Conservation (phyloP, 2,113 vertebrate species). For the Eurypyga helias region DNA sequence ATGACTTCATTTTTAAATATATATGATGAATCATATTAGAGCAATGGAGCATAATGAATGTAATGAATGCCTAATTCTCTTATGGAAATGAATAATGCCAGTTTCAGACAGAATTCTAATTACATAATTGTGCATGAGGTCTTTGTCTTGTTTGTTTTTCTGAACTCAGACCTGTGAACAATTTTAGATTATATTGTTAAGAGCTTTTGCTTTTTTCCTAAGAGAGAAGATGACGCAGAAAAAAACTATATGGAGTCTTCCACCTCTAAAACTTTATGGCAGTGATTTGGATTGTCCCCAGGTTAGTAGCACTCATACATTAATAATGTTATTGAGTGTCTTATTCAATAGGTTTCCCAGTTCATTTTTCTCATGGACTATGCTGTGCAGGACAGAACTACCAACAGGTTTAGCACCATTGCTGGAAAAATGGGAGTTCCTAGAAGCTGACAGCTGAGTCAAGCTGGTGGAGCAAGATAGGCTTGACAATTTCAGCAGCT, state of each 20-base stretch:
- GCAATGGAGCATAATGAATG: slow-evolving; percentile 7
- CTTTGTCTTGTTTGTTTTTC: neutral
- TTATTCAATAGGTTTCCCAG: neutral
- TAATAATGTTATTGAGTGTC: neutral
- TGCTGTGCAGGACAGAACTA: neutral
- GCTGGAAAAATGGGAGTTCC: neutral
- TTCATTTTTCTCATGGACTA: neutral
- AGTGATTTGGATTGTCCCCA: neutral
- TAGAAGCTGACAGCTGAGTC: neutral
- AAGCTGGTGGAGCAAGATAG: neutral
- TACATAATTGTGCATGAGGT: neutral
- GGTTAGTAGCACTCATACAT: neutral
- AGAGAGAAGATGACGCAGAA: neutral
- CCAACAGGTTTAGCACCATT: neutral
- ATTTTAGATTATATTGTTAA: neutral
- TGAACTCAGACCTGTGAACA: neutral
- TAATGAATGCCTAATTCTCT: slow-evolving; percentile 17
- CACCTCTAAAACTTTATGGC: neutral
- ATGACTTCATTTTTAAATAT: slow-evolving; percentile 14
- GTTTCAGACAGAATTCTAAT: neutral
- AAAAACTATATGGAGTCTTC: neutral
- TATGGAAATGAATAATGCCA: neutral
- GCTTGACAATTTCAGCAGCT: fast-evolving
- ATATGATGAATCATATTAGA: slow-evolving; percentile 32
- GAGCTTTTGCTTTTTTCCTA: neutral